These are phyloP conservation scores for Caenorhabditis sp. DNA, from an alignment of 2,888 invertebrate species.

Conservation along the genomic window DNA sequence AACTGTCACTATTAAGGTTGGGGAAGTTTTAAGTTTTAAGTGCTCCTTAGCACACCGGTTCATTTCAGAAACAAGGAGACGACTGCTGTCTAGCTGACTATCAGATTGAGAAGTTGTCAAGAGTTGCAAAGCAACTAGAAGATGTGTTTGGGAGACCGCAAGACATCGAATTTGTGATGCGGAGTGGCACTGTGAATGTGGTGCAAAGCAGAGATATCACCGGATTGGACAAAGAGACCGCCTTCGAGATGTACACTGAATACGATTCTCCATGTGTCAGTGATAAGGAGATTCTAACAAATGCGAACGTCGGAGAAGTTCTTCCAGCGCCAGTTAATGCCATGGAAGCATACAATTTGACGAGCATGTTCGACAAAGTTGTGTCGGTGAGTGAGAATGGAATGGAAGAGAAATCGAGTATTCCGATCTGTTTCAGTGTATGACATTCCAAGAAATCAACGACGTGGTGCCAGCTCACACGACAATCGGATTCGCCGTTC, in stretches of 20 bases:
- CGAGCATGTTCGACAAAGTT: conserved; percentile 58
- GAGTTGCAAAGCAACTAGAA: conserved; percentile 87
- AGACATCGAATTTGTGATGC: conserved; percentile 91
- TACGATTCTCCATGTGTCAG: conserved; percentile 88
- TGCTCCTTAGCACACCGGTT: too few relatives aligned
- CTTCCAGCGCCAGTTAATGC: conserved; percentile 69
- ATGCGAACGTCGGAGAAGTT: conserved; percentile 89
- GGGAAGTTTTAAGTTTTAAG: too few relatives aligned
- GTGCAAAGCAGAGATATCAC: conserved; percentile 80
- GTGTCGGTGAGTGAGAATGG: conserved; percentile 39
- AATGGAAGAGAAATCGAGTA: background rate
- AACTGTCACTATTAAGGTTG: conserved; percentile 5
- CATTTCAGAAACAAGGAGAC: conserved; percentile 32
- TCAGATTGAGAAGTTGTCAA: conserved; percentile 84
- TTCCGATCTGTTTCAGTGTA: conserved; percentile 41
- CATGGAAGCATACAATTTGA: conserved; percentile 51
- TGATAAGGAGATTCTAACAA: conserved; percentile 87
- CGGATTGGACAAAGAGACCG: conserved; percentile 87
- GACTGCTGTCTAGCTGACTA: conserved; percentile 61
- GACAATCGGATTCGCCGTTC: conserved; percentile 61
- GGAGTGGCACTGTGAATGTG: conserved; percentile 85
- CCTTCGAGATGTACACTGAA: conserved; percentile 90
- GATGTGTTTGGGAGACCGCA: conserved; percentile 87
- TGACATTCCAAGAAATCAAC: conserved; percentile 55
- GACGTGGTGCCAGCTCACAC: conserved; percentile 56